Percentiles rank a stretch among this genome's conserved stretches.
Evolutionary conservation across 37 sponge, comb jelly and placozoan species (phyloP).

Genomic region (Aplysina aerophoba): DNA sequence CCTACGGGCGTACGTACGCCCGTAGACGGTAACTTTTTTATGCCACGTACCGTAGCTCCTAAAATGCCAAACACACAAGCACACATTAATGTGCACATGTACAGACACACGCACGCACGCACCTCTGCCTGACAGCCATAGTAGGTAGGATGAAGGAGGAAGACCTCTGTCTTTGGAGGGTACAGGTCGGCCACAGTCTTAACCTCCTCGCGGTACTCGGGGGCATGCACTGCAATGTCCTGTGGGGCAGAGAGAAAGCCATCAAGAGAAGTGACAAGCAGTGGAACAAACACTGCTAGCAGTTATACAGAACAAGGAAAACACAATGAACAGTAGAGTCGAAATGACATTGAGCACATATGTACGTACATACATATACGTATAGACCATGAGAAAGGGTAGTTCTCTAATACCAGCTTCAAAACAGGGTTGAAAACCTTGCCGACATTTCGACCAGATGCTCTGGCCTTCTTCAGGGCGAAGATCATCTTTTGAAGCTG

Average conservation of each 20-base stretch:
- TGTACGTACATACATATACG: no score
- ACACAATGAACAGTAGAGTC: no score
- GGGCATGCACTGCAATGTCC: slow-evolving; percentile 56
- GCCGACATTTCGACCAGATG: no score
- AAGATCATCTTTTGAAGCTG: no score
- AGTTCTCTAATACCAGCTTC: no score
- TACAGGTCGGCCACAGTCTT: slow-evolving; percentile 64
- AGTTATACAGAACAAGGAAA: no score
- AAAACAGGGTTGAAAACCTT: no score
- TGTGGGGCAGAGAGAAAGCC: background rate
- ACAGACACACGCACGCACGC: slow-evolving; percentile 3
- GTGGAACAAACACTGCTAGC: no score
- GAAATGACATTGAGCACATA: no score
- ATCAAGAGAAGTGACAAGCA: background rate
- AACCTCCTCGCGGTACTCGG: slow-evolving; percentile 41
- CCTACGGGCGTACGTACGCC: background rate
- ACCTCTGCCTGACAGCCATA: slow-evolving; percentile 83
- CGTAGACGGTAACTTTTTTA: background rate
- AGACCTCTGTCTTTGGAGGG: slow-evolving; percentile 48
- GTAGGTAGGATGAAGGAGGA: slow-evolving; percentile 52
- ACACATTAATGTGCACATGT: background rate
- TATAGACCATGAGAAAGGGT: no score
- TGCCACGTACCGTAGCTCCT: no score
- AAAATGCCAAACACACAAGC: background rate
- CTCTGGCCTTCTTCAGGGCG: no score